Percentiles rank a stretch among this genome's conserved stretches.
These are phyloP conservation scores for Melitaea athalia DNA, from an alignment of 2,888 invertebrate genomes.

Conservation along the genomic window DNA sequence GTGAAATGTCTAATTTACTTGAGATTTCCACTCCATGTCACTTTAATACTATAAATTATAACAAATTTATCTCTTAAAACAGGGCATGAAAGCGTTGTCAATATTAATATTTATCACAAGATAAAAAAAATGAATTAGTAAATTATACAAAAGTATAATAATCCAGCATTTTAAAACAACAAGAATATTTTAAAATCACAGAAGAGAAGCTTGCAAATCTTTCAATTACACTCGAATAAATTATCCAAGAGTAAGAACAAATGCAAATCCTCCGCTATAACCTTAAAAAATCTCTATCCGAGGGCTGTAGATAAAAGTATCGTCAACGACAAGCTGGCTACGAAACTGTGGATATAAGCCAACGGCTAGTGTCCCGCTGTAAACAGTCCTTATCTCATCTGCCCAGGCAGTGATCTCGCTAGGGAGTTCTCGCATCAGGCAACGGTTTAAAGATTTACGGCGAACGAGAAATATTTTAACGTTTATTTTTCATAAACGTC, in stretches of 20 bases:
- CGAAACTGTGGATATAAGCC: constrained; percentile 55
- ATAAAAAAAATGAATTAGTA: too few relatives aligned
- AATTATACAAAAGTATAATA: too few relatives aligned
- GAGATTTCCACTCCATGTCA: too few relatives aligned
- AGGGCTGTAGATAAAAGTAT: constrained; percentile 46
- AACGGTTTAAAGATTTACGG: constrained; percentile 15
- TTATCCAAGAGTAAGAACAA: constrained; percentile 14
- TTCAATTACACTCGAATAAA: constrained; percentile 22
- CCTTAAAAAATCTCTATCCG: constrained; percentile 26
- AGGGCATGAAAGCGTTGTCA: too few relatives aligned
- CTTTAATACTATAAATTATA: too few relatives aligned
- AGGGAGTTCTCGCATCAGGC: constrained; percentile 24
- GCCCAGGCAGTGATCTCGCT: constrained; percentile 58
- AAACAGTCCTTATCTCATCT: constrained; percentile 64
- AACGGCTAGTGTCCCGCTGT: constrained; percentile 52
- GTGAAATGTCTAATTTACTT: too few relatives aligned
- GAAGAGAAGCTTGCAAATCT: constrained; percentile 1
- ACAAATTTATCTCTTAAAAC: too few relatives aligned
- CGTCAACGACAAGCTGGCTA: constrained; percentile 45
- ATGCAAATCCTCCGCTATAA: constrained; percentile 20
- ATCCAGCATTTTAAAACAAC: not conserved
- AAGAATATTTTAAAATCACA: not conserved
- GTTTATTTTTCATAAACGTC: not conserved
- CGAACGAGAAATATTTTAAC: not conserved
- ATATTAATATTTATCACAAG: too few relatives aligned